phyloP scores from a whole-genome alignment of 1,140 invertebrate species.

The Idris sp. region DNA sequence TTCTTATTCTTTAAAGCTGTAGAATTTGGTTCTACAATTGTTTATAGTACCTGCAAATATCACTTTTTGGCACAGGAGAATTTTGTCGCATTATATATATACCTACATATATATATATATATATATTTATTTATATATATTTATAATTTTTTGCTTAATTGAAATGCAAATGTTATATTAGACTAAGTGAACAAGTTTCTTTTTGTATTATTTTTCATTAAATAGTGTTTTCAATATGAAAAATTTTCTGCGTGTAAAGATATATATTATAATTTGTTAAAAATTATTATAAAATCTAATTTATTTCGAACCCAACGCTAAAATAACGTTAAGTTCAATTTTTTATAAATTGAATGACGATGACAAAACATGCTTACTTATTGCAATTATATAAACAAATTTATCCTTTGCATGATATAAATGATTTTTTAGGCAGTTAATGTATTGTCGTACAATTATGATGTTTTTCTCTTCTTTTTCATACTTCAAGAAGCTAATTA shows the following conservation, averaged over 20 bases:
- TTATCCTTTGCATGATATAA: conserved; percentile 51
- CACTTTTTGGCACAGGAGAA: conserved; percentile 56
- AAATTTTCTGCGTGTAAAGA: conserved; percentile 24
- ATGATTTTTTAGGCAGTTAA: conserved; percentile 46
- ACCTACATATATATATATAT: conserved; percentile 20
- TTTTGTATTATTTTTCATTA: no score
- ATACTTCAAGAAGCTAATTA: conserved; percentile 29
- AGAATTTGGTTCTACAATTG: conserved; percentile 39
- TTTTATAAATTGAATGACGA: conserved; percentile 1
- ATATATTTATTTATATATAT: conserved; percentile 28
- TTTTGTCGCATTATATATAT: conserved; percentile 35
- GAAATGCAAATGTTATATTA: conserved; percentile 36
- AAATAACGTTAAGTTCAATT: conserved; percentile 14
- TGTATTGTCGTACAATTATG: conserved; percentile 49
- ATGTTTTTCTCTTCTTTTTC: conserved; percentile 13
- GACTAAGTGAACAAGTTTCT: conserved; percentile 31
- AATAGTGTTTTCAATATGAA: conserved; percentile 46
- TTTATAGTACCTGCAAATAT: conserved; percentile 54
- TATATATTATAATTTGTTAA: conserved; percentile 32
- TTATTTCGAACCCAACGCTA: conserved; percentile 16
- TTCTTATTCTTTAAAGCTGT: conserved; percentile 33
- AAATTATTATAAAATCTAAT: conserved; percentile 39
- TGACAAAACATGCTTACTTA: conserved; percentile 27
- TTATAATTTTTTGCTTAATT: conserved; percentile 21
- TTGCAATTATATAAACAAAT: conserved; percentile 40